These are phyloP conservation scores for Sebastes variabilis DNA, from an alignment of 2,797 vertebrate genomes.

Conservation along the genomic window DNA sequence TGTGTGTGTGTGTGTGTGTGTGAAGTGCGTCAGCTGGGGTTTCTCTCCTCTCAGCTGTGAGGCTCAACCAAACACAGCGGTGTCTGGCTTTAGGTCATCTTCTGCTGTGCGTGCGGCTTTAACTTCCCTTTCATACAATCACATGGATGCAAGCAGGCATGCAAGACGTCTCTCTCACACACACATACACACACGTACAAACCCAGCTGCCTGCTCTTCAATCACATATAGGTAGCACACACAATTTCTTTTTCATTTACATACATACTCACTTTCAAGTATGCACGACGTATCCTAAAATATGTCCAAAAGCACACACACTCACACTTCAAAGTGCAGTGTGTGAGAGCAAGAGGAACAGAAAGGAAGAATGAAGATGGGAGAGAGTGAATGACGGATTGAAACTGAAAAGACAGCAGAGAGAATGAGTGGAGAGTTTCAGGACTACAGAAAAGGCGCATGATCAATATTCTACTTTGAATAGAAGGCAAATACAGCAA, in stretches of 20 bases:
- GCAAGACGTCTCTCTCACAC: not conserved
- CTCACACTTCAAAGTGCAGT: slow-evolving; percentile 35
- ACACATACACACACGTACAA: not conserved
- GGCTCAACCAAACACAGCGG: slow-evolving; percentile 39
- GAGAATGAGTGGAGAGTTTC: slow-evolving; percentile 29
- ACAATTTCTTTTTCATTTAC: not conserved
- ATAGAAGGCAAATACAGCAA: slow-evolving; percentile 11
- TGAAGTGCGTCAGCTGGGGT: slow-evolving; percentile 27
- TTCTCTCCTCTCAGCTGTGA: slow-evolving; percentile 40
- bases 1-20: not conserved
- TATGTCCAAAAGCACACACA: slow-evolving; percentile 6
- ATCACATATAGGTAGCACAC: not conserved
- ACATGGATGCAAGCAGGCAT: slow-evolving; percentile 2
- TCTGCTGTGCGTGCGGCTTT: slow-evolving; percentile 35
- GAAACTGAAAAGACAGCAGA: slow-evolving; percentile 29
- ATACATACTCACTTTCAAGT: not conserved
- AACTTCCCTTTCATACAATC: slow-evolving; percentile 28
- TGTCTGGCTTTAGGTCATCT: slow-evolving; percentile 49
- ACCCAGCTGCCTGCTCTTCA: not conserved
- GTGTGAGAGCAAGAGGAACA: slow-evolving; percentile 22
- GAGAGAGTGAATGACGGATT: slow-evolving; percentile 33
- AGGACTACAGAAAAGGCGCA: slow-evolving; percentile 15
- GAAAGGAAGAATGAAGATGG: slow-evolving; percentile 1
- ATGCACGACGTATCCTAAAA: not conserved
- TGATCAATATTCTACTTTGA: slow-evolving; percentile 46